phyloP scores from a whole-genome alignment of 2,113 vertebrate species.

The Notarius lentiginosus region DNA sequence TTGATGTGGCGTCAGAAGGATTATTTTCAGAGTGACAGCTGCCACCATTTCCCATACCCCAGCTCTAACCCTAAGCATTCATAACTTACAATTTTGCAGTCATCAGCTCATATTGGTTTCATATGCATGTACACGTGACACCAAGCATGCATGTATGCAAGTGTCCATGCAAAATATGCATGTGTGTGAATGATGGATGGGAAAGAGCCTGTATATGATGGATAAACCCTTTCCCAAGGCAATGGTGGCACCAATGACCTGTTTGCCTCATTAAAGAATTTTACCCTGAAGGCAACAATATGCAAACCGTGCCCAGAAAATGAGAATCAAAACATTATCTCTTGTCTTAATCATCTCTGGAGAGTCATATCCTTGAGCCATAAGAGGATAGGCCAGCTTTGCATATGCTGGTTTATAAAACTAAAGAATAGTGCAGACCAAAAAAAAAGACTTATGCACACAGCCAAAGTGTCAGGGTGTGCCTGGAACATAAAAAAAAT shows the following conservation, averaged over 20 bases:
- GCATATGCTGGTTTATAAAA: slow-evolving; percentile 24
- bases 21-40: not conserved
- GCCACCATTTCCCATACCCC: not conserved
- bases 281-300: slow-evolving; percentile 65
- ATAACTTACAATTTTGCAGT: not conserved
- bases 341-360: slow-evolving; percentile 47
- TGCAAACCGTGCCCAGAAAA: slow-evolving; percentile 70
- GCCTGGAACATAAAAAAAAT: slow-evolving; percentile 1
- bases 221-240: slow-evolving; percentile 58
- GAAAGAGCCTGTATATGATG: slow-evolving; percentile 45
- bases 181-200: not conserved
- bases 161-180: slow-evolving; percentile 1
- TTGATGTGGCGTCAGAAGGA: not conserved
- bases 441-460: not conserved
- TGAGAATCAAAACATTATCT: slow-evolving; percentile 60
- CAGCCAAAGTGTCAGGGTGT: not conserved
- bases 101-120: not conserved
- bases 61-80: not conserved
- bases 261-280: slow-evolving; percentile 71
- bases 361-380: slow-evolving; percentile 50
- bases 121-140: not conserved
- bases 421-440: not conserved
- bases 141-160: not conserved
- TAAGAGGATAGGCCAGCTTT: slow-evolving; percentile 27
- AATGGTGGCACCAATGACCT: slow-evolving; percentile 59